phyloP scores from a whole-genome alignment of 2,113 vertebrate species.

The Solenodon paradoxus region DNA sequence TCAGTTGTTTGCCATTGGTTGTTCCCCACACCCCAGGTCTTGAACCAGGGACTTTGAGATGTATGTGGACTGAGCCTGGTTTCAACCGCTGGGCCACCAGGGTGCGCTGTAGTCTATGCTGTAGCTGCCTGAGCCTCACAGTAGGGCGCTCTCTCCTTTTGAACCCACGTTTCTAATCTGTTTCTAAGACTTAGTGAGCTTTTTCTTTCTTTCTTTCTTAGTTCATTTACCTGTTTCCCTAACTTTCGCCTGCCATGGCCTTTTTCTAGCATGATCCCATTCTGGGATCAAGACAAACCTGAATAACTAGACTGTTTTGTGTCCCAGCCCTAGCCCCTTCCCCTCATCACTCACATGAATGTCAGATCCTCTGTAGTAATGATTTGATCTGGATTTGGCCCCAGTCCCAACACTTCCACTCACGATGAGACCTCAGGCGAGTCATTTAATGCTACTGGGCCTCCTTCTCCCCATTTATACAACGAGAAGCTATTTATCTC shows the following conservation, averaged over 20 bases:
- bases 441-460: slow-evolving; percentile 30
- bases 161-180: background rate
- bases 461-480: background rate
- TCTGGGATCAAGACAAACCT: slow-evolving; percentile 54
- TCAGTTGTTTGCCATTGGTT: no score
- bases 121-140: no score
- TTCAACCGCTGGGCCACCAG: no score
- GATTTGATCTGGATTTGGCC: slow-evolving; percentile 65
- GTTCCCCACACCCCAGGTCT: no score
- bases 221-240: slow-evolving; percentile 40
- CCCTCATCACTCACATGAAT: slow-evolving; percentile 9
- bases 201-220: slow-evolving; percentile 46
- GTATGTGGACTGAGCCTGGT: no score
- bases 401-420: slow-evolving; percentile 30
- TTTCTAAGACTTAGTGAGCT: background rate
- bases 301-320: slow-evolving; percentile 61
- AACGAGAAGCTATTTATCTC: slow-evolving; percentile 30
- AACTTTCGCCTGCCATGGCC: slow-evolving; percentile 19
- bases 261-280: slow-evolving; percentile 19
- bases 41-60: no score
- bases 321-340: background rate
- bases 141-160: background rate
- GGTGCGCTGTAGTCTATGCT: no score
- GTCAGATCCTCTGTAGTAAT: slow-evolving; percentile 58
- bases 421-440: slow-evolving; percentile 44